phyloP scores from a whole-genome alignment of 2,888 invertebrate species.

The Harpalus rufipes region DNA sequence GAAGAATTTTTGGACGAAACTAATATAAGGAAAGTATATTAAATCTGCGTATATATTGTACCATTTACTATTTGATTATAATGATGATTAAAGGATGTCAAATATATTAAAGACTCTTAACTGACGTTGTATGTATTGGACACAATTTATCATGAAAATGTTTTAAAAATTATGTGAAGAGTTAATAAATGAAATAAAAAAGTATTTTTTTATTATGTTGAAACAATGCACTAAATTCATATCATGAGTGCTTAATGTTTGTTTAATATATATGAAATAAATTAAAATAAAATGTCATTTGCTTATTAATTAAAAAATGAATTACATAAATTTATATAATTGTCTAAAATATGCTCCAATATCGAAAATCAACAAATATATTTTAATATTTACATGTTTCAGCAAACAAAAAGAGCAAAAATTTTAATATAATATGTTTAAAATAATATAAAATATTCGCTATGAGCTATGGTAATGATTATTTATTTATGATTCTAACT shows the following conservation, averaged over 20 bases:
- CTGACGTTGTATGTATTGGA: no score
- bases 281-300: not conserved
- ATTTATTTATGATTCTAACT: conserved; percentile 19
- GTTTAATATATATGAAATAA: conserved; percentile 2
- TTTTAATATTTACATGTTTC: conserved; percentile 50
- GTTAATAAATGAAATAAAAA: not conserved
- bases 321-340: conserved; percentile 35
- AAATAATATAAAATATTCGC: conserved; percentile 38
- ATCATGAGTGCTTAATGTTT: not conserved
- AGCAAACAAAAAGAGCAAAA: conserved; percentile 36
- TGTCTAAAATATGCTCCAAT: conserved; percentile 23
- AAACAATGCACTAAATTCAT: not conserved
- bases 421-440: conserved; percentile 44
- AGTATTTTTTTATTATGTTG: not conserved
- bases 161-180: no score
- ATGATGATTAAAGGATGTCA: no score
- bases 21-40: no score
- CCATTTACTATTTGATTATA: no score
- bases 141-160: no score
- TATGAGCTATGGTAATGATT: conserved; percentile 25
- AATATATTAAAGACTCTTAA: no score
- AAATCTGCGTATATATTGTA: no score
- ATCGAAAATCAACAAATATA: conserved; percentile 22
- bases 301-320: conserved; percentile 29
- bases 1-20: no score